phyloP scores from a whole-genome alignment of 2,797 vertebrate genomes.

The Mormyrus proboscirostris region DNA sequence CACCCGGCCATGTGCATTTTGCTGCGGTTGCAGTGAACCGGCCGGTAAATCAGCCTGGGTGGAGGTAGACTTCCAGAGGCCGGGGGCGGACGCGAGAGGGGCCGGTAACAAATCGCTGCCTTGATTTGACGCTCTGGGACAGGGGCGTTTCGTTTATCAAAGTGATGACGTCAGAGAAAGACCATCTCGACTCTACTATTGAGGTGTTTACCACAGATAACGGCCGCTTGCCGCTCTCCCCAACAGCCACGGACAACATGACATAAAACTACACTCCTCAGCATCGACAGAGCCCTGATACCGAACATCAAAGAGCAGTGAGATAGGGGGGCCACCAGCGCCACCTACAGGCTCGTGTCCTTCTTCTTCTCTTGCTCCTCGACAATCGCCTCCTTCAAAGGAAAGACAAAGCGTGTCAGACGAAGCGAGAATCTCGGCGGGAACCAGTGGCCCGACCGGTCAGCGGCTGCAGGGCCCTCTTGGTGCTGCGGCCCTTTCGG shows the following conservation, averaged over 20 bases:
- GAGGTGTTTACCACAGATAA: not conserved
- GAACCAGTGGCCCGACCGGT: not conserved
- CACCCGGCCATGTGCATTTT: slow-evolving; percentile 25
- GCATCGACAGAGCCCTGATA: not conserved
- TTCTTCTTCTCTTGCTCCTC: slow-evolving; percentile 97
- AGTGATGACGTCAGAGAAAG: not conserved
- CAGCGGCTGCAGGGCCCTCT: not conserved
- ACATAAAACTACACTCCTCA: not conserved
- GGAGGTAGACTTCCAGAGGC: not conserved
- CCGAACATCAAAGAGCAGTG: not conserved
- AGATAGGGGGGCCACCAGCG: not conserved
- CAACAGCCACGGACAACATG: not conserved
- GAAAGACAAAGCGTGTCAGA: slow-evolving; percentile 24
- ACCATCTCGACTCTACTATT: not conserved
- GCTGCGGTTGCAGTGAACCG: slow-evolving; percentile 35
- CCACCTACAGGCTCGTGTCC: slow-evolving; percentile 86
- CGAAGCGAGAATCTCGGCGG: not conserved
- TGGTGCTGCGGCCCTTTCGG: not conserved
- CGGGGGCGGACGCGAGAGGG: not conserved
- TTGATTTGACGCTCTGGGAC: slow-evolving; percentile 5
- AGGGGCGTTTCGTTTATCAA: not conserved
- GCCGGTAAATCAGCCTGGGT: slow-evolving; percentile 37
- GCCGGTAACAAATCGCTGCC: slow-evolving; percentile 24
- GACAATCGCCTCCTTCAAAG: slow-evolving; percentile 84
- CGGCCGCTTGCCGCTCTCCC: not conserved